Evolutionary conservation across 2,888 invertebrate genomes (phyloP).

Genomic region (Dynastes maya): DNA sequence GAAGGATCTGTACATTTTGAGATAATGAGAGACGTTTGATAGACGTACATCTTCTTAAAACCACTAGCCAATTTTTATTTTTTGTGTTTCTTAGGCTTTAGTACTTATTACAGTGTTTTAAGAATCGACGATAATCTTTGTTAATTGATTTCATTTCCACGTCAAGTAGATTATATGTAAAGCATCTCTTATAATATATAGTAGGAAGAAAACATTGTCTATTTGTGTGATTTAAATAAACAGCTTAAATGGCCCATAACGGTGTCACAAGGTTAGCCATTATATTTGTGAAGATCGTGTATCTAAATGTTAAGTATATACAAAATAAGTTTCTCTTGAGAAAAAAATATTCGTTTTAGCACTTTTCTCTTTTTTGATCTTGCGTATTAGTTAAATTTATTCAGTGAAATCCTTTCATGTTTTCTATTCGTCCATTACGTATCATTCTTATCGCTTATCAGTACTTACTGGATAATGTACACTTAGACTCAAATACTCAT

Average conservation of each 20-base stretch:
- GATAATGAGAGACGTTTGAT: conserved; percentile 74
- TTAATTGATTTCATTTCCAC: conserved; percentile 18
- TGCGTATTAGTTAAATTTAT: no score
- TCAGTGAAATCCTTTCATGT: no score
- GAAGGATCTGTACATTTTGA: conserved; percentile 80
- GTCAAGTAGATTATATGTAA: conserved; percentile 2
- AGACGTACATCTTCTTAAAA: conserved; percentile 21
- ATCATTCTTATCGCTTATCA: conserved; percentile 13
- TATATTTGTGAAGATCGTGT: conserved; percentile 19
- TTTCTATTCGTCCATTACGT: no score
- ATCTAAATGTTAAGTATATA: no score
- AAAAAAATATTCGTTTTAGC: no score
- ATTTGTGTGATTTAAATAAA: conserved; percentile 24
- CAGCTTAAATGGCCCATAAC: conserved; percentile 11
- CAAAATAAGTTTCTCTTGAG: no score
- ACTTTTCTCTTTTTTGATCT: no score
- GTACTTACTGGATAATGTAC: conserved; percentile 20
- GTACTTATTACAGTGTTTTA: conserved; percentile 50
- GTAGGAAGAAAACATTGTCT: conserved; percentile 3
- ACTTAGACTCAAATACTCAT: conserved; percentile 5
- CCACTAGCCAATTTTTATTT: conserved; percentile 34
- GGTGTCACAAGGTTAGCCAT: conserved; percentile 26
- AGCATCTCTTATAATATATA: conserved; percentile 4
- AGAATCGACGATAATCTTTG: conserved; percentile 11
- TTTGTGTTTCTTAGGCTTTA: conserved; percentile 49